Evolutionary conservation across 2,113 vertebrate genomes (phyloP), one percentile per base, ranked within the genome.

Genomic region (Agapornis roseicollis): DNA sequence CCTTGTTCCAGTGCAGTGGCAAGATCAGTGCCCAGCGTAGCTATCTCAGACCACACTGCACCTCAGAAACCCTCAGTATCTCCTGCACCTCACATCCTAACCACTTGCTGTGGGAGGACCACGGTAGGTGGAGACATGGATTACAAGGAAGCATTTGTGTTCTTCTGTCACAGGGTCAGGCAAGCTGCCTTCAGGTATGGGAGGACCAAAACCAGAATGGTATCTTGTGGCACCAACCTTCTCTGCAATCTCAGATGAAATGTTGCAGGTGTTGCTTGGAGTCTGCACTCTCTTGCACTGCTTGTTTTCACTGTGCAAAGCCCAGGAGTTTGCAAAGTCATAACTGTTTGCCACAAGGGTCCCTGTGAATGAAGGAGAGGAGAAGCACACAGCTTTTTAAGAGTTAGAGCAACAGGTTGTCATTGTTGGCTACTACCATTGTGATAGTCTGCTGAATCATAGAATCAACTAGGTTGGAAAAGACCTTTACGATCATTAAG

Each of bases 281-380:
- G 97, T 96, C 33, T 96, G 96, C 6, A 98, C 98, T 25, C 99
- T 98, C 71, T 92, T 98, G 93, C 99, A 99, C 19, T 46, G 91
- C 80, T 98, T 98, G 58, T 97, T 97, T 29, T 98, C 98, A 16
- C 98, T 98, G 76, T 98, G 98, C 96, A 99, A 96, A 60, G 98
- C 98, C 99, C 99, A 99, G n/a, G 99, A 99, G 91, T 99, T 99
- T 77, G 99, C 99, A 98, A 99, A 99, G 88, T 98, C 98, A 0
- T 99, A 99, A 81, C 98, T 98, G 93, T 98, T 98, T 9, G 97
- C 98, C 60, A 98, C 98, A 50, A 99, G 88, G 55, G 98, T 98
- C 37, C 99, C 99, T 99, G 89, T 18, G 66, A 80, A 97, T 22
- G 37, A 94, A 91, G 86, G 96, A 63, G 20, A 85, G 8, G 16